Evolutionary conservation across 2,888 invertebrate genomes (phyloP).

Genomic region (Plemyria rubiginata): DNA sequence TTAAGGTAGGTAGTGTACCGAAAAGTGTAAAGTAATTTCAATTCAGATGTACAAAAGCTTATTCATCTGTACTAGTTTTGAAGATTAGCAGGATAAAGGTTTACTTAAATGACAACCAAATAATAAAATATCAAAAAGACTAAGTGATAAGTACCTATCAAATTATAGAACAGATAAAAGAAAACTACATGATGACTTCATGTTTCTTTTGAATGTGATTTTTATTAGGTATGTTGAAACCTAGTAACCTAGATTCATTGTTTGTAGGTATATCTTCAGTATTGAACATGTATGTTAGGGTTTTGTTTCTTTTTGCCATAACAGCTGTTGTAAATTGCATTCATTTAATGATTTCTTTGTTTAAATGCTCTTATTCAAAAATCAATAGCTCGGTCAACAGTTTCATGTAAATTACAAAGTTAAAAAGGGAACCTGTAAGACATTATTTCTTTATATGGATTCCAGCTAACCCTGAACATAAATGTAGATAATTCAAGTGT

Average conservation of each 20-base stretch:
- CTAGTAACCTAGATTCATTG: slow-evolving; percentile 22
- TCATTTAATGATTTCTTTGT: neutral
- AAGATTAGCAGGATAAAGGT: too few species aligned
- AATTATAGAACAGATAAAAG: neutral
- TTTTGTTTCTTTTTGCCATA: slow-evolving; percentile 2
- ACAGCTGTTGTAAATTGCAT: neutral
- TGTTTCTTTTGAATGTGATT: neutral
- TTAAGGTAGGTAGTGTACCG: too few species aligned
- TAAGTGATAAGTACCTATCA: neutral
- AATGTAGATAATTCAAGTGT: slow-evolving; percentile 48
- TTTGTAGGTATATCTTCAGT: slow-evolving; percentile 4
- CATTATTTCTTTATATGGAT: slow-evolving; percentile 55
- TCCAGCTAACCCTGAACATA: slow-evolving; percentile 66
- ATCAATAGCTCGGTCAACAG: neutral
- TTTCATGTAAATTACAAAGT: neutral
- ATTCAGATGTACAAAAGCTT: too few species aligned
- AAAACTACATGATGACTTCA: neutral
- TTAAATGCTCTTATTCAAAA: neutral
- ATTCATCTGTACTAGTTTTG: too few species aligned
- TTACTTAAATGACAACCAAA: too few species aligned
- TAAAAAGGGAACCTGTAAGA: neutral
- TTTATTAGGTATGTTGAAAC: slow-evolving; percentile 5
- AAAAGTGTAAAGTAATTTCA: too few species aligned
- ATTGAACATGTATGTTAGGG: neutral
- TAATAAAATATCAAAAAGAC: neutral